phyloP scores from a whole-genome alignment of 2,797 vertebrate genomes.

The Danio choprae region DNA sequence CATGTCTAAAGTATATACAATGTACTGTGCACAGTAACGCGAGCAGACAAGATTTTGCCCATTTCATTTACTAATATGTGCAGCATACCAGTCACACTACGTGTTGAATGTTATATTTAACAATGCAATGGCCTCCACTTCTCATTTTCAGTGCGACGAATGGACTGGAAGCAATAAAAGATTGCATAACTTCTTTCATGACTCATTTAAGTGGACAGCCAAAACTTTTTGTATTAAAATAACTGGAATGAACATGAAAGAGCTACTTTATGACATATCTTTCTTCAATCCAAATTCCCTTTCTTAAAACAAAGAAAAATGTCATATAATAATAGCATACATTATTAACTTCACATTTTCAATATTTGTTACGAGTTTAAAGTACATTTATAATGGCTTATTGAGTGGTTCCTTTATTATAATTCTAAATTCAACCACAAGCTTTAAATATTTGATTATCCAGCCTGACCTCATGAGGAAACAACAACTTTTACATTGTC shows the following conservation, averaged over 20 bases:
- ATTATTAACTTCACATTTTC: too few relatives aligned
- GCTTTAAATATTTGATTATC: too few relatives aligned
- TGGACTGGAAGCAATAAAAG: not conserved
- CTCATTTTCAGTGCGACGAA: not conserved
- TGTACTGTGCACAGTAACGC: not conserved
- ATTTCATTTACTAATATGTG: not conserved
- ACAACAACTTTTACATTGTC: too few relatives aligned
- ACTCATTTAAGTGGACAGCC: not conserved
- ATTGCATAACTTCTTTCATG: conserved; percentile 26
- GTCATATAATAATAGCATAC: not conserved
- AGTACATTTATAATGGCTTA: too few relatives aligned
- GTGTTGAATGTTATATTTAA: not conserved
- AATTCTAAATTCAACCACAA: too few relatives aligned
- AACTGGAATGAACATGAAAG: not conserved
- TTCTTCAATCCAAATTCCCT: too few relatives aligned
- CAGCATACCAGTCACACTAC: not conserved
- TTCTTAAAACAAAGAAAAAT: not conserved
- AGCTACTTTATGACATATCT: not conserved
- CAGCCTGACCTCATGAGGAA: too few relatives aligned
- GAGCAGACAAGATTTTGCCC: not conserved
- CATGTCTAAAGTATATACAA: not conserved
- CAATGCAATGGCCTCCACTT: not conserved
- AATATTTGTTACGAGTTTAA: too few relatives aligned
- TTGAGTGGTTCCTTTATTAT: too few relatives aligned
- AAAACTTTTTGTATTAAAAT: not conserved